Conservation (phyloP, 2,113 vertebrate genomes). For the Brachyistius frenatus region DNA sequence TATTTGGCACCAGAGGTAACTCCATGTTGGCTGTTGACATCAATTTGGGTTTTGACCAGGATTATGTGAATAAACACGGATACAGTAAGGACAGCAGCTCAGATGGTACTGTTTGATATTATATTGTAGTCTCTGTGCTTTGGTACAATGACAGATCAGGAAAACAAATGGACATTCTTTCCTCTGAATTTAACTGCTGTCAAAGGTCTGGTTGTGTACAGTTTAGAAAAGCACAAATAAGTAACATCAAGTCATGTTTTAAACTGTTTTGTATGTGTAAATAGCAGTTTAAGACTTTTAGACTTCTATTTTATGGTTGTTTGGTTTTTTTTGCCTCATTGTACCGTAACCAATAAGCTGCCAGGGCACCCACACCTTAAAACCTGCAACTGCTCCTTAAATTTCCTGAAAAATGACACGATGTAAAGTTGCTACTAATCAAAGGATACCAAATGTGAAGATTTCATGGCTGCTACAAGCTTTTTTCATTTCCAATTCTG, state of each 20-base stretch:
- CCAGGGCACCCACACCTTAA: no score
- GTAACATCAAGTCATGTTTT: not conserved
- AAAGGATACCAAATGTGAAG: no score
- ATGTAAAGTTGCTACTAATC: no score
- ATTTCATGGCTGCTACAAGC: not conserved
- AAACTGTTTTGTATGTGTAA: no score
- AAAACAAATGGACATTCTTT: not conserved
- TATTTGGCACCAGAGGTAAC: slow-evolving; percentile 96
- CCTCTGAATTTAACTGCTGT: not conserved
- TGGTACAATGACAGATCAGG: not conserved
- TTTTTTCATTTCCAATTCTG: not conserved
- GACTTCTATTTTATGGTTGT: no score
- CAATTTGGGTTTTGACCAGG: not conserved
- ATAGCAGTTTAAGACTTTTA: no score
- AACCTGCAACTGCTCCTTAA: no score
- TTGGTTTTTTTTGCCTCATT: no score
- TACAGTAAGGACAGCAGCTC: not conserved
- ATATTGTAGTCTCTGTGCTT: not conserved
- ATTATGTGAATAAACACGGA: not conserved
- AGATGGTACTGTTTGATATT: not conserved
- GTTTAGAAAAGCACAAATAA: not conserved
- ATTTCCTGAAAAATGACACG: no score
- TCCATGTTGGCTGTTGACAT: not conserved
- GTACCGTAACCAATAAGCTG: no score
- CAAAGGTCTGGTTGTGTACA: not conserved